Conservation (phyloP, 2,113 vertebrate genomes). For the Merops nubicus region DNA sequence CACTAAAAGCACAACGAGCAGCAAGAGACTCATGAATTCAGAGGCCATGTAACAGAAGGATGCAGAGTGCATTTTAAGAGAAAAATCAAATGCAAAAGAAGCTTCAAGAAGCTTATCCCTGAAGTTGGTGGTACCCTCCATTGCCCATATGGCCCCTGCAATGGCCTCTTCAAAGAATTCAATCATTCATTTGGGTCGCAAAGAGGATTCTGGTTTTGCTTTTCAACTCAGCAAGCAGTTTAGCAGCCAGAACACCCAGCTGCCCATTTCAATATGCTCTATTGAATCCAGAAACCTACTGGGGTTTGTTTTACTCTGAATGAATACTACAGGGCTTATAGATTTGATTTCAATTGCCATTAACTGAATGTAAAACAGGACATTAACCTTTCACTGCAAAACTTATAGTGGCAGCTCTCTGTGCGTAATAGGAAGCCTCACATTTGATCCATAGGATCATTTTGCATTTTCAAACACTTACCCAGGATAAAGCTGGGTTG, state of each 20-base stretch:
- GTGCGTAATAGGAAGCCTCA: neutral
- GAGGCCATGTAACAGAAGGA: neutral
- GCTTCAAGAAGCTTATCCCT: neutral
- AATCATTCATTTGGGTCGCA: neutral
- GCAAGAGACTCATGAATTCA: neutral
- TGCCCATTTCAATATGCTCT: constrained; percentile 46
- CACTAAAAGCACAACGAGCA: neutral
- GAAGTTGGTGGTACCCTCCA: neutral
- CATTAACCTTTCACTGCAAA: constrained; percentile 20
- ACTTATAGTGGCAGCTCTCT: neutral
- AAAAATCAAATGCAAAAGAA: neutral
- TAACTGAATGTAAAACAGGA: constrained; percentile 45
- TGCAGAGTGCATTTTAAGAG: neutral
- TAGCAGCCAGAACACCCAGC: constrained; percentile 46
- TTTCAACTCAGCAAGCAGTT: neutral
- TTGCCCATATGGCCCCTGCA: neutral
- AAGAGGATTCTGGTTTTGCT: neutral
- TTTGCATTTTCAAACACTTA: constrained; percentile 30
- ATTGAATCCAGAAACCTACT: constrained; percentile 32
- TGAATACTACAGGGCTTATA: neutral
- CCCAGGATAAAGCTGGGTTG: neutral
- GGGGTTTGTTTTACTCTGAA: neutral
- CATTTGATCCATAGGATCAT: constrained; percentile 14
- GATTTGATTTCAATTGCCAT: constrained; percentile 56
- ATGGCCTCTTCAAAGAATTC: neutral